Conservation (phyloP, 1,140 invertebrate genomes). For the Portunus trituberculatus region DNA sequence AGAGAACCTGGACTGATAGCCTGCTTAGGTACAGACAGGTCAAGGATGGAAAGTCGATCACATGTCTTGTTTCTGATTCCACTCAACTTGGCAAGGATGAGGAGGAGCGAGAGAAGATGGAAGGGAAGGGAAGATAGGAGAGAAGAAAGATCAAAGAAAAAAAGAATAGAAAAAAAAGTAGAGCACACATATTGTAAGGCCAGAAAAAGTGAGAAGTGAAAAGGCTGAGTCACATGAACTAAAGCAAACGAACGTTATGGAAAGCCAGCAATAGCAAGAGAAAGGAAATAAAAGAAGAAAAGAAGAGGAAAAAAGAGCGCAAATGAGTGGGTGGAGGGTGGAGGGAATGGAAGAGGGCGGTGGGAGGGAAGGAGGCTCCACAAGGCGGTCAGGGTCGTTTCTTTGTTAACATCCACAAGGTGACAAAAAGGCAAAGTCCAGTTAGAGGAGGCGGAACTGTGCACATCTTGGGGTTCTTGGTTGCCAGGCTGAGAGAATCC, state of each 20-base stretch:
- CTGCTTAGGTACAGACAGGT: not conserved
- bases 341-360: not conserved
- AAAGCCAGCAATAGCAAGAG: not conserved
- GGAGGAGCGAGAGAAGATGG: not conserved
- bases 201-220: not conserved
- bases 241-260: not conserved
- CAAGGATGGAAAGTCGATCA: not conserved
- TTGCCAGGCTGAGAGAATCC: not conserved
- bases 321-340: not conserved
- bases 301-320: not conserved
- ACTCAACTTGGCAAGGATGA: not conserved
- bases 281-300: not conserved
- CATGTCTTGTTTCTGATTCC: not conserved
- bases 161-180: not conserved
- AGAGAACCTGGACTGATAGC: not conserved
- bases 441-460: not conserved
- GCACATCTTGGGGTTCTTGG: not conserved
- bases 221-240: not conserved
- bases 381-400: constrained; percentile 9
- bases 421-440: not conserved
- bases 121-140: not conserved
- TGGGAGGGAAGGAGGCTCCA: not conserved
- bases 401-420: not conserved
- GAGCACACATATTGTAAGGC: not conserved
- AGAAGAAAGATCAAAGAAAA: not conserved